These are phyloP conservation scores for Branchinecta lindahli DNA, from an alignment of 1,140 invertebrate genomes.

Conservation along the genomic window DNA sequence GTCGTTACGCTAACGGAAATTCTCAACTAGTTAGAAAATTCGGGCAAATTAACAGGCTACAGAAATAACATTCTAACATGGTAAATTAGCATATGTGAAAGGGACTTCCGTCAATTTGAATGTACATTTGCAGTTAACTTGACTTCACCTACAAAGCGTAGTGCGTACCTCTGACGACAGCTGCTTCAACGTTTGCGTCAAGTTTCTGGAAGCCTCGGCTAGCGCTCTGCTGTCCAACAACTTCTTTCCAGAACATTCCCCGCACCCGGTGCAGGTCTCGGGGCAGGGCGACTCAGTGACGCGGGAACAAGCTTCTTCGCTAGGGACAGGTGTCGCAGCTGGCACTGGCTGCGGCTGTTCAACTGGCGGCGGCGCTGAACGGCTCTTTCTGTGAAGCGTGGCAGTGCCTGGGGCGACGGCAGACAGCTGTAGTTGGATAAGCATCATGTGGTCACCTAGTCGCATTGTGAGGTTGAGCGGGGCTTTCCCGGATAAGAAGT, in stretches of 20 bases:
- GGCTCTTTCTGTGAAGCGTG: constrained; percentile 15
- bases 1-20: no score
- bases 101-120: no score
- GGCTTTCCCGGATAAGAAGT: constrained; percentile 81
- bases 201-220: constrained; percentile 71
- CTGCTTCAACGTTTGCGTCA: constrained; percentile 77
- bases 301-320: constrained; percentile 13
- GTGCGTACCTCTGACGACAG: constrained; percentile 73
- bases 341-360: constrained; percentile 21
- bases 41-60: no score
- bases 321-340: constrained; percentile 20
- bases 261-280: constrained; percentile 21
- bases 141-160: no score
- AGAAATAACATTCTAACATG: no score
- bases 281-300: constrained; percentile 21
- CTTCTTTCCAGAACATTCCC: constrained; percentile 16
- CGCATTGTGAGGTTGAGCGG: constrained; percentile 86
- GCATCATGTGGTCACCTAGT: constrained; percentile 89
- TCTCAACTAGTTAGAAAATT: no score
- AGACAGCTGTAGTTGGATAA: constrained; percentile 81
- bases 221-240: constrained; percentile 53
- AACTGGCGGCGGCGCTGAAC: not conserved
- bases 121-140: no score
- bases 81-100: no score
- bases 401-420: constrained; percentile 19